Evolutionary conservation across 2,888 invertebrate species (phyloP).

Genomic region (Sarcophaga caerulescens): DNA sequence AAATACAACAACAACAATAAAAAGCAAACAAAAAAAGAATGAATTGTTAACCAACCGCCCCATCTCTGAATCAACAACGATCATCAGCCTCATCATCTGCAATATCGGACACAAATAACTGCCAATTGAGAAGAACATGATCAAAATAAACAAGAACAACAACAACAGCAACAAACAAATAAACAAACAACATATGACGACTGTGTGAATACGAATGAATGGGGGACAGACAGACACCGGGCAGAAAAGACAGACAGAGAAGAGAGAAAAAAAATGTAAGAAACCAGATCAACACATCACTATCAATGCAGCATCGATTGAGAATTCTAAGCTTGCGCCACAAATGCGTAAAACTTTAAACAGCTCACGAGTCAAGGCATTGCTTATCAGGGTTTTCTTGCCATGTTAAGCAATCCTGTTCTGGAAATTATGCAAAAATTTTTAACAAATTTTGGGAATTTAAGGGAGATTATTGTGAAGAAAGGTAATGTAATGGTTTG

Average conservation of each 20-base stretch:
- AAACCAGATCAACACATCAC: conserved; percentile 15
- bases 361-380: conserved; percentile 61
- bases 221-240: not conserved
- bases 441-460: too few relatives aligned
- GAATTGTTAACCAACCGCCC: not conserved
- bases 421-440: not conserved
- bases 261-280: conserved; percentile 1
- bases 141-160: conserved; percentile 27
- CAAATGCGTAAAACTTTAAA: not conserved
- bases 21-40: not conserved
- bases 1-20: too few relatives aligned
- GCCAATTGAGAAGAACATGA: conserved; percentile 39
- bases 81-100: conserved; percentile 7
- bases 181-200: conserved; percentile 48
- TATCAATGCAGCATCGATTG: not conserved
- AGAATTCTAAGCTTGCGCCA: not conserved
- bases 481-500: too few relatives aligned
- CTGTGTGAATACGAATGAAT: not conserved
- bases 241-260: not conserved
- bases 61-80: not conserved
- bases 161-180: conserved; percentile 16
- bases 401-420: not conserved
- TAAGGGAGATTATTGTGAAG: too few relatives aligned
- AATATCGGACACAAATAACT: conserved; percentile 47
- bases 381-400: not conserved